A percentile compares a stretch with the other conserved stretches of the same genome.
Conservation (phyloP, 2,888 invertebrate genomes). For the Zootermopsis nevadensis region DNA sequence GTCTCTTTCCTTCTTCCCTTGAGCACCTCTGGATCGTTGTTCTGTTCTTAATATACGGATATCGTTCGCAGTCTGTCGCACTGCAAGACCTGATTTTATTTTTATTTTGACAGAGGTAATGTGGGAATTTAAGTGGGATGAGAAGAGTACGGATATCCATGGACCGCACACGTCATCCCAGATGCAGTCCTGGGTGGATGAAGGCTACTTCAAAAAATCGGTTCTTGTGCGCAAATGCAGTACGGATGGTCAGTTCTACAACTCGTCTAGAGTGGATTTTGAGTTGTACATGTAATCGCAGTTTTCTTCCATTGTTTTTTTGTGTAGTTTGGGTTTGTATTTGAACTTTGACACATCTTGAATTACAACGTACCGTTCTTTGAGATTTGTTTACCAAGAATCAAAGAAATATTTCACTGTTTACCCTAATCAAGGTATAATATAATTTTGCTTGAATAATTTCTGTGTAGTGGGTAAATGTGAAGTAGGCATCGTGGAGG, state of each 20-base stretch:
- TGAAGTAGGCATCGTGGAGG: no score
- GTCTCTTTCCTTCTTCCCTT: no score
- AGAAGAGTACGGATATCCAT: conserved; percentile 78
- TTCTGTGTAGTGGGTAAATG: no score
- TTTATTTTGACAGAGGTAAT: conserved; percentile 64
- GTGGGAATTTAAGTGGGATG: conserved; percentile 95
- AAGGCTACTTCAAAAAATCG: conserved; percentile 81
- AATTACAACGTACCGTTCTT: no score
- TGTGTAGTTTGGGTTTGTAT: no score
- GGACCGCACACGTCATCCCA: conserved; percentile 88
- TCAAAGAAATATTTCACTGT: no score
- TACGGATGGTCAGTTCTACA: conserved; percentile 83
- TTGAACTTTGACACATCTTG: no score
- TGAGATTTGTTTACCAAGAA: no score
- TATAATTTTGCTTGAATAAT: no score
- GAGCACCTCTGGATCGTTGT: no score
- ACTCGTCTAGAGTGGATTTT: conserved; percentile 91
- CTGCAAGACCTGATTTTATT: conserved; percentile 8
- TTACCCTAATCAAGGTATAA: no score
- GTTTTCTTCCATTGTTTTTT: not conserved
- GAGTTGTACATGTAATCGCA: conserved; percentile 82
- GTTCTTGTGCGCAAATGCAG: conserved; percentile 88
- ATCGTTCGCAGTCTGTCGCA: not conserved
- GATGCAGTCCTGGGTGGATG: conserved; percentile 91
- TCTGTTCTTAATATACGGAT: not conserved